Evolutionary conservation across 2,113 vertebrate species (phyloP).

Genomic region (Tragelaphus imberbis): DNA sequence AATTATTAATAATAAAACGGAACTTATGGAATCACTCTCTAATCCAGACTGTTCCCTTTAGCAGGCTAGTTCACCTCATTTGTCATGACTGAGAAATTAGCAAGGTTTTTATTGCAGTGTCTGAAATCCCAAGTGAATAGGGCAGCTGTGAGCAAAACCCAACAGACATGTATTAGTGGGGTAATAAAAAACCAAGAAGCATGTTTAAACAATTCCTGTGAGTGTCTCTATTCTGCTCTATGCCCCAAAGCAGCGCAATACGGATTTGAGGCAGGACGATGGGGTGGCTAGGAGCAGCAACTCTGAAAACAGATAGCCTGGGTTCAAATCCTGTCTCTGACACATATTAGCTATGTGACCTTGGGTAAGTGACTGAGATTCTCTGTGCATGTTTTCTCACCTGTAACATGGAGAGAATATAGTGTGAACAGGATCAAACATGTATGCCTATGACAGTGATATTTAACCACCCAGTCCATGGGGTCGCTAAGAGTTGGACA

Average conservation of each 20-base stretch:
- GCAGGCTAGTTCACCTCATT: background rate
- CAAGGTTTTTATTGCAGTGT: background rate
- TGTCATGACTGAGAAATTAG: background rate
- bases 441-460: background rate
- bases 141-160: slow-evolving; percentile 25
- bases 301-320: background rate
- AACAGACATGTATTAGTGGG: background rate
- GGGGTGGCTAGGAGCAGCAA: background rate
- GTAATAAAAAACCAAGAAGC: background rate
- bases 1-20: background rate
- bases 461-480: background rate
- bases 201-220: background rate
- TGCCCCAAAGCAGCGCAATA: background rate
- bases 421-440: background rate
- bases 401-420: background rate
- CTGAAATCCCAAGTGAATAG: slow-evolving; percentile 1
- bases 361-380: background rate
- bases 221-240: background rate
- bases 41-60: background rate
- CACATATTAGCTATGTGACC: background rate
- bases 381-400: background rate
- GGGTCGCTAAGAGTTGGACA: no score
- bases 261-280: background rate
- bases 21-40: background rate
- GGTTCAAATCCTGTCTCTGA: background rate